Base-by-base conservation (phyloP, 2,113 vertebrate genomes). In the Prunella himalayana region DNA sequence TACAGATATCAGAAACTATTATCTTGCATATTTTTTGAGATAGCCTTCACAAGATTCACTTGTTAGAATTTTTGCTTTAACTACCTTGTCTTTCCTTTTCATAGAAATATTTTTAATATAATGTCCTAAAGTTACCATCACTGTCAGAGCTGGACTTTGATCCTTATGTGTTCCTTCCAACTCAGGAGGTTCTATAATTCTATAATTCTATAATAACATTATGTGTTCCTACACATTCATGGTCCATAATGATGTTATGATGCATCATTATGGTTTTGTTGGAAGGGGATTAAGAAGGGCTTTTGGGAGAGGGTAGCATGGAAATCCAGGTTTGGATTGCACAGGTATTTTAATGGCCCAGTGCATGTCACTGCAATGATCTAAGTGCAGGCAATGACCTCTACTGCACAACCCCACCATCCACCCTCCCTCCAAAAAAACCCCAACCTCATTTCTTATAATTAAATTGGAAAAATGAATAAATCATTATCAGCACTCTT, bases 381-480 rank as follows among this genome's bases (percentile, higher is more conserved):
- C 7, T 17, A 73, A 92, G 30, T 39, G 33, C 20, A 88, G 73
- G 13, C n/a, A 88, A 22, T 28, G 39, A 83, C 27, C 21, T 60
- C 45, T 71, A n/a, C 11, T 45, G 11, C 11, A 15, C 33, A 30
- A 17, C 16, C 11, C 13, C 33, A 37, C 6, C 25, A 30, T n/a
- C 9, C 24, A n/a, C 13, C 15, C n/a, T 16, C 7, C 7, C 4
- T 7, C 10, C 22, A 5, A 37, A 61, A 49, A 64, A 49, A 10
- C 0, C 3, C 17, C 8, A n/a, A 51, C 42, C 17, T 73, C 24
- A 70, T 79, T 49, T 68, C 79, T 95, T 18, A 84, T 35, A 78
- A 94, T 86, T 23, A 28, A 22, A 77, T 85, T 47, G 16, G 14
- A 59, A 69, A 94, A 49, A 72, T 57, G 13, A 94, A 90, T 91